These are phyloP conservation scores for Rugalucina vietnamica DNA, from an alignment of 2,888 invertebrate genomes.

Conservation along the genomic window DNA sequence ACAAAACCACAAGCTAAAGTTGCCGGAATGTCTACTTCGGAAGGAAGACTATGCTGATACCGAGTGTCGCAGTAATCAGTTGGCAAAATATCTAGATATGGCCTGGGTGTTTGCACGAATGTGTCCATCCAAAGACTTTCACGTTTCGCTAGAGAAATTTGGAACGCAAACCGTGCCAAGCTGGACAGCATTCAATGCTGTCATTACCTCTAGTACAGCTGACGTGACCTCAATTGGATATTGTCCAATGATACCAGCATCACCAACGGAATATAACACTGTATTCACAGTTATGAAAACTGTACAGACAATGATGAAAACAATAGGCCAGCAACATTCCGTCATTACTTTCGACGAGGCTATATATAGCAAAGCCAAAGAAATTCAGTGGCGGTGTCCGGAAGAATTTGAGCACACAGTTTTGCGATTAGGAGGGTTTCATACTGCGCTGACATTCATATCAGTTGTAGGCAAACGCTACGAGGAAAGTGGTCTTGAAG, in stretches of 20 bases:
- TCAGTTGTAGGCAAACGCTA: background rate
- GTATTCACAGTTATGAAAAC: slow-evolving; percentile 7
- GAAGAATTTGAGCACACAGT: background rate
- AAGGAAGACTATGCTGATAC: background rate
- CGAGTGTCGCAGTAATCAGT: background rate
- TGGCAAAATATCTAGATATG: background rate
- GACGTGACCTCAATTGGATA: slow-evolving; percentile 1
- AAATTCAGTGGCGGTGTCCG: background rate
- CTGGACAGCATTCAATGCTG: background rate
- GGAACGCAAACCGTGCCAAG: background rate
- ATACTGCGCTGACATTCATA: background rate
- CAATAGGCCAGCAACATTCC: background rate
- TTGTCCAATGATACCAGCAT: background rate
- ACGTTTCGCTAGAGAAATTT: background rate
- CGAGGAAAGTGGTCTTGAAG: background rate
- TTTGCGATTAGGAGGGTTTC: background rate
- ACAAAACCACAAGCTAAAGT: background rate
- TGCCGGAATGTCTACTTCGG: background rate
- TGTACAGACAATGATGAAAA: background rate
- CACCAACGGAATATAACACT: slow-evolving; percentile 1
- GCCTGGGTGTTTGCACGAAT: background rate
- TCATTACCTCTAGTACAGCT: too few relatives aligned
- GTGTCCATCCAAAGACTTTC: background rate
- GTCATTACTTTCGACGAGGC: background rate
- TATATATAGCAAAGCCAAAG: slow-evolving; percentile 9